Evolutionary conservation across 2,888 invertebrate species (phyloP), one percentile per base, ranked within the genome.

Genomic region (Dynastes tityus): DNA sequence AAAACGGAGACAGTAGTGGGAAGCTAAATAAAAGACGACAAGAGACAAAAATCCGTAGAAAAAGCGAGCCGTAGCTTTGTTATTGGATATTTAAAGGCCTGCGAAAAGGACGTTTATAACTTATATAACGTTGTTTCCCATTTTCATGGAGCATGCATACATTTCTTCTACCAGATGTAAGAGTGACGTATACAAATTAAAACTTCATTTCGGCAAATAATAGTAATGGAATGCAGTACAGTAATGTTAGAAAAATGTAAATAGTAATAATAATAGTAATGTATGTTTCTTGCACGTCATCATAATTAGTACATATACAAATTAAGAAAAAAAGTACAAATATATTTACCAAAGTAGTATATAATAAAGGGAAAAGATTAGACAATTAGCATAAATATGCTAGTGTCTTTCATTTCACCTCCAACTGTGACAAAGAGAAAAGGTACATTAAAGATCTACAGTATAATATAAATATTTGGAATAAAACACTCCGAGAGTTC

Each of bases 21-120:
- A 78, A 45, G 53, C 81, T 81, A 84, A 84, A 83, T 83, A 84
- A 84, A 84, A 29, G 61, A 61, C 61, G 22, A 29, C 61, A 82
- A 81, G 45, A 45, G 45, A 82, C 80, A 82, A 84, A 84, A 83
- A 55, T n/a, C 82, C 82, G 82, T 84, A 83, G 84, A 84, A 84
- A 83, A 80, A 55, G 53, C 53, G 6, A 55, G 53, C 6, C 1
- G 5, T 82, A 83, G 84, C 84, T 84, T 85, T 85, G 84, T 85
- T 85, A 84, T 85, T 84, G 84, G 29, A 61, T 27, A 61, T 61
- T 61, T 61, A 61, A 55, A 45, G 55, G 22, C n/a, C 55, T 55
- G n/a, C 22, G 29, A 61, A 22, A 61, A 1, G 61, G 29, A 11
- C 29, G 53, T 27, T n/a, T 22, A 22, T 29, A 61, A 61, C 61